Percentiles rank a stretch among this genome's conserved stretches.
Evolutionary conservation across 2,113 vertebrate species (phyloP).

Genomic region (Larimichthys polyactis): DNA sequence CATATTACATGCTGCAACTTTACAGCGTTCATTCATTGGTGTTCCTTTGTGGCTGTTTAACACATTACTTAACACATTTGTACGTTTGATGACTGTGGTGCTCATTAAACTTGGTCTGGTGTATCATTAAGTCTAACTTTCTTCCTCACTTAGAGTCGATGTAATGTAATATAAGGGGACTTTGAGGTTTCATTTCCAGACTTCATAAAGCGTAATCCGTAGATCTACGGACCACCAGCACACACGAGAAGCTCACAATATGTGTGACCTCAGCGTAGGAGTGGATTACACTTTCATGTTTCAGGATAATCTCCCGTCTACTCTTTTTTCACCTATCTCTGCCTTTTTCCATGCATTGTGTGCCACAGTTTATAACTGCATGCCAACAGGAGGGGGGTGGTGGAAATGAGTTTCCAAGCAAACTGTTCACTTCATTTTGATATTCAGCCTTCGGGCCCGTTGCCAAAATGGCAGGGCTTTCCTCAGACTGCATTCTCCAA

Average conservation of each 20-base stretch:
- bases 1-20: not conserved
- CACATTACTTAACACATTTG: not conserved
- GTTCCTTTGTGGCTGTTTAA: not conserved
- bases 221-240: not conserved
- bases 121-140: not conserved
- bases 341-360: not conserved
- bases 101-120: too few species aligned
- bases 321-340: not conserved
- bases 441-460: too few species aligned
- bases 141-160: not conserved
- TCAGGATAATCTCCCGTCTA: not conserved
- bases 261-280: not conserved
- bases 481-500: not conserved
- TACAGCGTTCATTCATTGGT: not conserved
- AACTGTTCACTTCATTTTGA: not conserved
- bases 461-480: not conserved
- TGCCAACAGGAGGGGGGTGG: not conserved
- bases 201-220: not conserved
- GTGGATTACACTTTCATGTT: not conserved
- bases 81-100: not conserved
- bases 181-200: not conserved
- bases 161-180: not conserved
- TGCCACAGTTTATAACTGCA: not conserved
- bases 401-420: not conserved
- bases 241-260: not conserved